phyloP scores from a whole-genome alignment of 2,797 vertebrate genomes.

The Heliangelus exortis region DNA sequence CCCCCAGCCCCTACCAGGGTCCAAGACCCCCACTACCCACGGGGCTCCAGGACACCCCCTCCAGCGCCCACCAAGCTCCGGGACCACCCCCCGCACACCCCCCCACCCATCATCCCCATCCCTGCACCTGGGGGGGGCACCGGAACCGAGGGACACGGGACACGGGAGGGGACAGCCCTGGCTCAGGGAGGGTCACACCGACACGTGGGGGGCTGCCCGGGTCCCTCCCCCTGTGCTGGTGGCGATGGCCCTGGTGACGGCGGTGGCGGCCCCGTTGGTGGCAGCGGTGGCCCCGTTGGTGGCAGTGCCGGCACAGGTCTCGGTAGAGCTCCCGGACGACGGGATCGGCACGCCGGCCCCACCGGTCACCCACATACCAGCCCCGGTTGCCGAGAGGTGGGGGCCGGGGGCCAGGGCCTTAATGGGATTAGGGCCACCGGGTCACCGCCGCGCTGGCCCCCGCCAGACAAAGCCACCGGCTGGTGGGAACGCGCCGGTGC shows the following conservation, averaged over 20 bases:
- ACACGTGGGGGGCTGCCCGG: fast-evolving
- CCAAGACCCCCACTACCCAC: no score
- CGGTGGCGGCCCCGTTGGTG: no score
- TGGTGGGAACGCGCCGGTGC: background rate
- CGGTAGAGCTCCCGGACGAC: constrained; percentile 55
- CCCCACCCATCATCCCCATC: no score
- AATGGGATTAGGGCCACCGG: constrained; percentile 72
- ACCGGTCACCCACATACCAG: constrained; percentile 69
- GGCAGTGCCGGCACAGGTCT: background rate
- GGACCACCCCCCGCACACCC: no score
- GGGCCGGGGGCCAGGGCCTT: constrained; percentile 42
- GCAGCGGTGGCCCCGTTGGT: background rate
- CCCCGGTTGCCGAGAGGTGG: constrained; percentile 72
- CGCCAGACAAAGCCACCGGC: background rate
- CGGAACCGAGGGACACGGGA: background rate
- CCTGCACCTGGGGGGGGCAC: background rate
- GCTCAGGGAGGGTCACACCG: background rate
- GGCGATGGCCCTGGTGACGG: no score
- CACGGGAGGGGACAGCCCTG: background rate
- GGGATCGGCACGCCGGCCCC: constrained; percentile 59
- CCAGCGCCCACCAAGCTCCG: no score
- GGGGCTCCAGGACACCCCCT: no score
- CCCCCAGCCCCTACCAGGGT: background rate
- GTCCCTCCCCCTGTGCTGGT: fast-evolving
- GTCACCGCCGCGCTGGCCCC: constrained; percentile 37